phyloP scores from a whole-genome alignment of 2,113 vertebrate species.

The Murina feae region DNA sequence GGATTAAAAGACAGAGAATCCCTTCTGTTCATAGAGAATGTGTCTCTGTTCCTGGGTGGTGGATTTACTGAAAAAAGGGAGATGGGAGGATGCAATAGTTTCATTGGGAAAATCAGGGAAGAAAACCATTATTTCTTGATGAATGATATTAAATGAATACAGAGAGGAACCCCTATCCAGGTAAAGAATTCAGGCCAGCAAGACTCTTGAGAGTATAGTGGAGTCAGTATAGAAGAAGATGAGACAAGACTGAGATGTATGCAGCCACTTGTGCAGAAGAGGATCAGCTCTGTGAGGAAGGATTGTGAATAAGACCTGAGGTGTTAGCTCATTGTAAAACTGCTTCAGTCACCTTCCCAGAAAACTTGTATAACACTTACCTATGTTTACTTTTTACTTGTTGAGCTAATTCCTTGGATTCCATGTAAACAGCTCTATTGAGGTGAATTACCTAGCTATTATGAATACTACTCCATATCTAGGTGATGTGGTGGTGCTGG shows the following conservation, averaged over 20 bases:
- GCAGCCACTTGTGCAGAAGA: not conserved
- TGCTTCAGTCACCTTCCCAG: not conserved
- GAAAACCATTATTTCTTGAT: not conserved
- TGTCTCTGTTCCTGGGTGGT: not conserved
- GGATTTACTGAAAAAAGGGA: not conserved
- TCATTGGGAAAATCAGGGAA: not conserved
- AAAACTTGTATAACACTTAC: not conserved
- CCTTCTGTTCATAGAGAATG: not conserved
- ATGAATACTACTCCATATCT: not conserved
- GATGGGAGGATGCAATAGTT: not conserved
- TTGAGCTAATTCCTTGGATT: not conserved
- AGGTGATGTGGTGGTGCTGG: not conserved
- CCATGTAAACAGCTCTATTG: not conserved
- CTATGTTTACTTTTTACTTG: not conserved
- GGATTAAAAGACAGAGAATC: not conserved
- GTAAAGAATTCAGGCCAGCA: not conserved
- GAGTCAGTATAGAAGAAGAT: not conserved
- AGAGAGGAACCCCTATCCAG: not conserved
- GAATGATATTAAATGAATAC: not conserved
- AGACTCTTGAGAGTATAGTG: not conserved
- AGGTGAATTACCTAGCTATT: not conserved
- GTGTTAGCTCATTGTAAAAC: not conserved
- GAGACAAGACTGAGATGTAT: fast-evolving
- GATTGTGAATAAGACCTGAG: not conserved
- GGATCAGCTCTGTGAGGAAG: not conserved